These are phyloP conservation scores for Onychostoma macrolepis DNA, from an alignment of 2,113 vertebrate species.

Conservation along the genomic window DNA sequence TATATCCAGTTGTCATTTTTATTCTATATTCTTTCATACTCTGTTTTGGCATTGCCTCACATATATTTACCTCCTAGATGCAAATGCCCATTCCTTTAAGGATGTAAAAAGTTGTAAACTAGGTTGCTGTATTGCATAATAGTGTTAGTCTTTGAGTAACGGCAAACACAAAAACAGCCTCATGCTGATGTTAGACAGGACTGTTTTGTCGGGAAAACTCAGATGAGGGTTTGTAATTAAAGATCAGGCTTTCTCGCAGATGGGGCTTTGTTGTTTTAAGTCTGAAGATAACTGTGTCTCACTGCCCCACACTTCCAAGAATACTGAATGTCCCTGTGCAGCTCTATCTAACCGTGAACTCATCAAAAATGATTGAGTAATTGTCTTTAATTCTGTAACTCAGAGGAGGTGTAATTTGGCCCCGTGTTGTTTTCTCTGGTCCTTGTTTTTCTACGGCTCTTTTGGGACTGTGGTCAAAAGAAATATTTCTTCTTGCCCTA, in stretches of 20 bases:
- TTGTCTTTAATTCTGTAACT: conserved; percentile 44
- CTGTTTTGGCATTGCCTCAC: neutral
- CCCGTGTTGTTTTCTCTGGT: neutral
- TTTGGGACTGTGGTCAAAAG: conserved; percentile 50
- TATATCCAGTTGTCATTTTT: neutral
- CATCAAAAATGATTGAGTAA: conserved; percentile 47
- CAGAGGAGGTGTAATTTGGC: conserved; percentile 8
- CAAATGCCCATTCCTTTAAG: neutral
- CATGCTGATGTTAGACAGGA: neutral
- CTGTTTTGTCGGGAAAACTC: neutral
- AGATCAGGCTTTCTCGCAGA: neutral
- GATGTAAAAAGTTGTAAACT: neutral
- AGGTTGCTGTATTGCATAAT: neutral
- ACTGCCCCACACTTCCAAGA: neutral
- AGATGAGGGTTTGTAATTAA: neutral
- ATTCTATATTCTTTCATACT: neutral
- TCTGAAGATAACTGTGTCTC: neutral
- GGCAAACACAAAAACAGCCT: neutral
- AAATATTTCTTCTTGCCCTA: conserved; percentile 54
- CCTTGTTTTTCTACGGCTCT: conserved; percentile 16
- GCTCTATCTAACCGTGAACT: conserved; percentile 24
- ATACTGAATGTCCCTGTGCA: conserved; percentile 5
- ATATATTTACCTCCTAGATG: neutral
- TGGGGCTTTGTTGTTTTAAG: conserved; percentile 9
- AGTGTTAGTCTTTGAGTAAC: neutral